Evolutionary conservation across 2,113 vertebrate genomes (phyloP).

Genomic region (Rhinopithecus roxellana): DNA sequence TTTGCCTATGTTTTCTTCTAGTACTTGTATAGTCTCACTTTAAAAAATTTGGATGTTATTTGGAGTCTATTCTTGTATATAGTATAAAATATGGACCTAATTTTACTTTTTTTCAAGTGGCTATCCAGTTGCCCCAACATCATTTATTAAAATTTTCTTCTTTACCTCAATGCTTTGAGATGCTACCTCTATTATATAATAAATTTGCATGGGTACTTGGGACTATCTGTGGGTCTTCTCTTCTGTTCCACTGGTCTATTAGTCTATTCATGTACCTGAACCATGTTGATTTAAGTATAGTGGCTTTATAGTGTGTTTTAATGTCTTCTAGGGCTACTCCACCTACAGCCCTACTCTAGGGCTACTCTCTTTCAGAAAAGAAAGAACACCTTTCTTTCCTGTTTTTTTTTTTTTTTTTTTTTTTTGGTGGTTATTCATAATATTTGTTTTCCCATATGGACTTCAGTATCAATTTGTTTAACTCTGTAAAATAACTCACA

Average conservation of each 20-base stretch:
- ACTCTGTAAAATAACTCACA: background rate
- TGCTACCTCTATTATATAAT: background rate
- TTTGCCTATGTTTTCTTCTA: background rate
- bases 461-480: background rate
- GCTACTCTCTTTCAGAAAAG: background rate
- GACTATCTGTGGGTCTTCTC: background rate
- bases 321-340: background rate
- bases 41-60: background rate
- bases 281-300: background rate
- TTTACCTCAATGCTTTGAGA: background rate
- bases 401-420: background rate
- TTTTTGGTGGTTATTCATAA: background rate
- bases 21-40: background rate
- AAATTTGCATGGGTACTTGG: background rate
- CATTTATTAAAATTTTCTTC: conserved; percentile 40
- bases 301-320: background rate
- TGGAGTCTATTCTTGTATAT: background rate
- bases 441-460: background rate
- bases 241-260: rapidly evolving
- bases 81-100: background rate
- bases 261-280: rapidly evolving
- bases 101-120: conserved; percentile 46
- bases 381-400: background rate
- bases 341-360: too few relatives aligned
- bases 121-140: background rate